phyloP scores from a whole-genome alignment of 2,113 vertebrate species.

The Romanogobio albipinnatus region DNA sequence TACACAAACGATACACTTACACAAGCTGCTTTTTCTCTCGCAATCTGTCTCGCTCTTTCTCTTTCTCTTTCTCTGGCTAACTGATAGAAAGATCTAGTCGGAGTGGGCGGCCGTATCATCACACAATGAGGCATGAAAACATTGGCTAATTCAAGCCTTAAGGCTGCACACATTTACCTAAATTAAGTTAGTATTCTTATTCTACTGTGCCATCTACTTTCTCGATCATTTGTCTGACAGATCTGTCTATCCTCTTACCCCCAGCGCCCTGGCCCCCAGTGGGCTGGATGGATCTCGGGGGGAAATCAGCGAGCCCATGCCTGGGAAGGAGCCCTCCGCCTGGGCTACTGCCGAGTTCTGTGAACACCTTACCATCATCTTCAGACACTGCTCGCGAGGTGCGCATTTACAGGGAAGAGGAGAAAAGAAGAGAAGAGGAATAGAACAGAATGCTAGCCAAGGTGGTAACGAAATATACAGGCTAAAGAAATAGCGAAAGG shows the following conservation, averaged over 20 bases:
- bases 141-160: constrained; percentile 72
- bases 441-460: constrained; percentile 69
- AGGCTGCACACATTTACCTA: constrained; percentile 59
- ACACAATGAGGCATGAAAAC: constrained; percentile 76
- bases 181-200: constrained; percentile 37
- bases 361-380: constrained; percentile 94
- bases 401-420: constrained; percentile 71
- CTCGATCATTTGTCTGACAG: constrained; percentile 45
- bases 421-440: constrained; percentile 63
- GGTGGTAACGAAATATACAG: constrained; percentile 67
- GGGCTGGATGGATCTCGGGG: constrained; percentile 93
- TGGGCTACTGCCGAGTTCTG: constrained; percentile 95
- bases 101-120: constrained; percentile 72
- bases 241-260: constrained; percentile 88
- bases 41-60: constrained; percentile 46
- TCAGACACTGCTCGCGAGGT: constrained; percentile 78
- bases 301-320: constrained; percentile 89
- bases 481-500: constrained; percentile 57
- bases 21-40: constrained; percentile 50
- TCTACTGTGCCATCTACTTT: constrained; percentile 21
- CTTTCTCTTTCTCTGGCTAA: constrained; percentile 64
- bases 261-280: constrained; percentile 95
- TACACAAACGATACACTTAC: constrained; percentile 42
- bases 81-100: constrained; percentile 68
- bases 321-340: constrained; percentile 92